Conservation (phyloP, 2,888 invertebrate species). For the Cepaea hortensis region DNA sequence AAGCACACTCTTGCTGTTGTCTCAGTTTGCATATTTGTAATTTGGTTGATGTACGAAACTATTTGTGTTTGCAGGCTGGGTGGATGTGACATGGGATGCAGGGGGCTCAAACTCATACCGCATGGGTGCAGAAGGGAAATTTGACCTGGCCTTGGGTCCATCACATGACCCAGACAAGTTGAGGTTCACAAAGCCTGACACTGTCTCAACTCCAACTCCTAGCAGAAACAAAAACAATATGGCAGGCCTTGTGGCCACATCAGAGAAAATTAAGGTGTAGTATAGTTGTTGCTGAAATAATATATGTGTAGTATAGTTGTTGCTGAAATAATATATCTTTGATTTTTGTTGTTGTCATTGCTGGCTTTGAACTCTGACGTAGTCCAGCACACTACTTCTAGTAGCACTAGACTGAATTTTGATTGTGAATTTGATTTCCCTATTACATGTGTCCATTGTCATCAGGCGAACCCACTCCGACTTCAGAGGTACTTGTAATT, state of each 20-base stretch:
- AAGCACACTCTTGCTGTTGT: background rate
- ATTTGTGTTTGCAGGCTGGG: slow-evolving; percentile 51
- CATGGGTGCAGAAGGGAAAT: slow-evolving; percentile 98
- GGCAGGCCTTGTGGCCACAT: slow-evolving; percentile 49
- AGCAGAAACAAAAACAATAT: slow-evolving; percentile 58
- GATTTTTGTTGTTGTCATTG: slow-evolving; percentile 37
- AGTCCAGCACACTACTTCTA: no score
- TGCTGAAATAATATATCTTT: slow-evolving; percentile 67
- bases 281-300: slow-evolving; percentile 57
- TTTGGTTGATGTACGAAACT: background rate
- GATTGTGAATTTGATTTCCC: no score
- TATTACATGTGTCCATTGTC: no score
- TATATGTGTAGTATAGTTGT: slow-evolving; percentile 58
- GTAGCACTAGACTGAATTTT: no score
- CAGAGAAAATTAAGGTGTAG: slow-evolving; percentile 69
- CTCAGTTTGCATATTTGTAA: no score
- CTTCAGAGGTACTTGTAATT: no score
- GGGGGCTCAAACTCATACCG: slow-evolving; percentile 94
- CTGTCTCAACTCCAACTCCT: slow-evolving; percentile 51
- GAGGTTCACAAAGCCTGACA: slow-evolving; percentile 59
- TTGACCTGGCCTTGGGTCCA: slow-evolving; percentile 89
- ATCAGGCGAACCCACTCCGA: no score
- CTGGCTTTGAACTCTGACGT: no score
- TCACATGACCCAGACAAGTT: slow-evolving; percentile 82
- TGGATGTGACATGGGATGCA: slow-evolving; percentile 93